Percentiles rank a stretch among this genome's conserved stretches.
phyloP scores from a whole-genome alignment of 2,888 invertebrate species.

The Eledona agricola region DNA sequence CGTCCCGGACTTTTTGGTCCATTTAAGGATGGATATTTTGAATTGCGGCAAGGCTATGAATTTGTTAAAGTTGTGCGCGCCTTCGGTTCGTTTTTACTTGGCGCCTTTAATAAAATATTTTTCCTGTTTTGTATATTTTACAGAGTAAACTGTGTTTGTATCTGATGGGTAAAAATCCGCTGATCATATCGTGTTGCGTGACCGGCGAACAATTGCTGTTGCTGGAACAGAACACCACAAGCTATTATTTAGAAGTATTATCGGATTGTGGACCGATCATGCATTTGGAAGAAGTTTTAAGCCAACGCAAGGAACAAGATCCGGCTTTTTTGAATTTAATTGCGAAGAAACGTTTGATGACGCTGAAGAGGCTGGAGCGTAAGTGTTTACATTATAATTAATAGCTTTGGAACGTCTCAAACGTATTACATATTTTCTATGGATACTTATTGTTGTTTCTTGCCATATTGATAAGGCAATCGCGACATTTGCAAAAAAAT shows the following conservation, averaged over 20 bases:
- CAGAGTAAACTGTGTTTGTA: conserved; percentile 56
- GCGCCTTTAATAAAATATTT: conserved; percentile 1
- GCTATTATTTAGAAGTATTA: conserved; percentile 56
- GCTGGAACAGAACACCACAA: conserved; percentile 52
- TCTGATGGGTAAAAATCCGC: conserved; percentile 54
- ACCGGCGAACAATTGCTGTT: conserved; percentile 53
- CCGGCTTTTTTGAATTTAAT: conserved; percentile 51
- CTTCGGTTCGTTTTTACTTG: conserved; percentile 67
- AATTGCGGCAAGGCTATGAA: conserved; percentile 79
- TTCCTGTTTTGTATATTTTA: conserved; percentile 39
- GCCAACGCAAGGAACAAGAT: conserved; percentile 47
- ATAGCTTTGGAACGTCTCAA: too few relatives aligned
- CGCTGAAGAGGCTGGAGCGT: conserved; percentile 58
- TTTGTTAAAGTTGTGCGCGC: conserved; percentile 74
- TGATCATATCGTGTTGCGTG: conserved; percentile 57
- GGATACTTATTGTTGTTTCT: too few relatives aligned
- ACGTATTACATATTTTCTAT: too few relatives aligned
- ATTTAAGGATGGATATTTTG: conserved; percentile 72
- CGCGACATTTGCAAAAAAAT: too few relatives aligned
- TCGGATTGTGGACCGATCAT: conserved; percentile 55
- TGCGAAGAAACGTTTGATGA: conserved; percentile 54
- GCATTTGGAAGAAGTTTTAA: conserved; percentile 49
- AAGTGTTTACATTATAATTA: too few relatives aligned
- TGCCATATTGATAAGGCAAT: too few relatives aligned
- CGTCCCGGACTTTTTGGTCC: conserved; percentile 74